A percentile compares a stretch with the other conserved stretches of the same genome.
These are phyloP conservation scores for Piezodorus guildinii DNA, from an alignment of 1,140 invertebrate genomes.

Conservation along the genomic window DNA sequence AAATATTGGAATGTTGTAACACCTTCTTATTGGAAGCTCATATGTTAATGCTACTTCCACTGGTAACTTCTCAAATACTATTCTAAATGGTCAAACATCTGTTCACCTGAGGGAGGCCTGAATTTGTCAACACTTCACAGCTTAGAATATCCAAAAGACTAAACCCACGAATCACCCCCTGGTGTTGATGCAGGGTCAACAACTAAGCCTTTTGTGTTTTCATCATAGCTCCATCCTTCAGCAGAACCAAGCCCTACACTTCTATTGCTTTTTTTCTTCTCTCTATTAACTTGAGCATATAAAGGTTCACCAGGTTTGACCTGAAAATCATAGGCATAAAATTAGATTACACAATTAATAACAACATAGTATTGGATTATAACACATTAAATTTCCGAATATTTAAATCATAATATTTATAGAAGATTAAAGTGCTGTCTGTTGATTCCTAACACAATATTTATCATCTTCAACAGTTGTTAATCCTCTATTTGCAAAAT, in stretches of 20 bases:
- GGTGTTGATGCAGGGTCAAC: conserved; percentile 35
- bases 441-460: too few relatives aligned
- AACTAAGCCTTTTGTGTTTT: conserved; percentile 32
- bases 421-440: too few relatives aligned
- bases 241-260: conserved; percentile 39
- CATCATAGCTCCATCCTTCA: conserved; percentile 33
- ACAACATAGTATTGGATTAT: too few relatives aligned
- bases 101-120: neutral
- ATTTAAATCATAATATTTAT: too few relatives aligned
- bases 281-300: conserved; percentile 69
- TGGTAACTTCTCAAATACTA: conserved; percentile 7
- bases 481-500: too few relatives aligned
- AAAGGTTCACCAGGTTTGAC: conserved; percentile 55
- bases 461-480: too few relatives aligned
- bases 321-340: conserved; percentile 27
- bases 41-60: neutral
- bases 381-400: too few relatives aligned
- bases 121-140: neutral
- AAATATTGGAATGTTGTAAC: neutral
- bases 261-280: conserved; percentile 60
- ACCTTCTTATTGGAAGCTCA: neutral
- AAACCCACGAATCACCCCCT: conserved; percentile 46
- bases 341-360: too few relatives aligned
- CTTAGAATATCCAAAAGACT: conserved; percentile 21
- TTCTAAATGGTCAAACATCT: neutral